These are phyloP conservation scores for Drosophila auraria DNA, from an alignment of 1,140 invertebrate genomes.

Conservation along the genomic window DNA sequence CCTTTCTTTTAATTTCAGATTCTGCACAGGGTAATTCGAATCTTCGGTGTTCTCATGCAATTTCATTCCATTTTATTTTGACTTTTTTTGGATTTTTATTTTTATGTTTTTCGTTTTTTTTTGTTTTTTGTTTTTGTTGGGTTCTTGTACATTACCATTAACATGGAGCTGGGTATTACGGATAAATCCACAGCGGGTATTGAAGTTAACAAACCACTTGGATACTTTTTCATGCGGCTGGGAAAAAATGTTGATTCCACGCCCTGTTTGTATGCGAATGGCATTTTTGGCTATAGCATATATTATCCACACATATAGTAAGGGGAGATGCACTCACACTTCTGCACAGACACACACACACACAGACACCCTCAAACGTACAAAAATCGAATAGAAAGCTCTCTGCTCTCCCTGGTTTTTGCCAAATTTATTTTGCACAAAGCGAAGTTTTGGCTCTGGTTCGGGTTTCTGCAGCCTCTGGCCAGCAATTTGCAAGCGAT, in stretches of 20 bases:
- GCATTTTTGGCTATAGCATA: conserved; percentile 69
- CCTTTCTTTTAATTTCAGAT: neutral
- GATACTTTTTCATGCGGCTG: conserved; percentile 85
- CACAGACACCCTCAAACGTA: conserved; percentile 15
- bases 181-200: conserved; percentile 85
- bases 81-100: conserved; percentile 15
- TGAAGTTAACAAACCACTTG: conserved; percentile 85
- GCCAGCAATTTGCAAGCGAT: conserved; percentile 68
- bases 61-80: conserved; percentile 23
- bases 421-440: conserved; percentile 73
- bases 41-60: conserved; percentile 18
- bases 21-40: conserved; percentile 1
- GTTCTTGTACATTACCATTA: conserved; percentile 84
- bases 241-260: conserved; percentile 85
- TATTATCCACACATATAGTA: conserved; percentile 62
- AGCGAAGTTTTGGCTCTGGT: conserved; percentile 58
- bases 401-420: conserved; percentile 43
- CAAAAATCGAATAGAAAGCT: conserved; percentile 50
- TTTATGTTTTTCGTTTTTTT: conserved; percentile 23
- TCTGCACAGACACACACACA: conserved; percentile 5
- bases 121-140: conserved; percentile 17
- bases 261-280: conserved; percentile 78
- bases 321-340: conserved; percentile 53
- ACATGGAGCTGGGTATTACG: conserved; percentile 84
- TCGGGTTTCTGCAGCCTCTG: conserved; percentile 15